These are phyloP conservation scores for Thecophora atra DNA, from an alignment of 2,888 invertebrate species.

Conservation along the genomic window DNA sequence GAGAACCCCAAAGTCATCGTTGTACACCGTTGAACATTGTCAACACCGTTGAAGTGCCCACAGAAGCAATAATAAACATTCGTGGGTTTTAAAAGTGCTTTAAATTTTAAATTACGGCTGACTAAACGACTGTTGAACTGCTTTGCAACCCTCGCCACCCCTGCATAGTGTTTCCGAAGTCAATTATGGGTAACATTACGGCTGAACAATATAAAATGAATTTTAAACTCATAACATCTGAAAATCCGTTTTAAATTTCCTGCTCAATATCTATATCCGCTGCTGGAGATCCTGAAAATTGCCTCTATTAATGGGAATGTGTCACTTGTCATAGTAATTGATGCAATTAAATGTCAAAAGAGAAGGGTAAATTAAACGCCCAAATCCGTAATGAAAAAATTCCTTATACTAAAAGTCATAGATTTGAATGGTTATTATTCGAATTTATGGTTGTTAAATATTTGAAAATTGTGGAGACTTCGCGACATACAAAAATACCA, in stretches of 20 bases:
- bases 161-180: not conserved
- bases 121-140: conserved; percentile 5
- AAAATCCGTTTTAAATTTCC: conserved; percentile 27
- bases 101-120: conserved; percentile 26
- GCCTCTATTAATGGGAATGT: not conserved
- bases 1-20: not conserved
- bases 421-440: no score
- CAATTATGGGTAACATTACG: conserved; percentile 4
- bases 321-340: no score
- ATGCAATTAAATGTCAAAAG: no score
- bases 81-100: conserved; percentile 23
- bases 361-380: no score
- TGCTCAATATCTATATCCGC: conserved; percentile 13
- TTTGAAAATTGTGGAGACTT: no score
- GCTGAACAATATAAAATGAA: conserved; percentile 20
- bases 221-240: conserved; percentile 26
- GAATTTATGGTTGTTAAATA: no score
- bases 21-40: conserved; percentile 54
- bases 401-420: no score
- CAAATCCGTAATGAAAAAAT: no score
- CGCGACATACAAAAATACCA: no score
- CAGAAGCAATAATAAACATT: conserved; percentile 12
- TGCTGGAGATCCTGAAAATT: not conserved
- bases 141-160: conserved; percentile 1
- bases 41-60: conserved; percentile 29